Evolutionary conservation across 2,797 vertebrate genomes (phyloP).

Genomic region (Rhinophrynus dorsalis): DNA sequence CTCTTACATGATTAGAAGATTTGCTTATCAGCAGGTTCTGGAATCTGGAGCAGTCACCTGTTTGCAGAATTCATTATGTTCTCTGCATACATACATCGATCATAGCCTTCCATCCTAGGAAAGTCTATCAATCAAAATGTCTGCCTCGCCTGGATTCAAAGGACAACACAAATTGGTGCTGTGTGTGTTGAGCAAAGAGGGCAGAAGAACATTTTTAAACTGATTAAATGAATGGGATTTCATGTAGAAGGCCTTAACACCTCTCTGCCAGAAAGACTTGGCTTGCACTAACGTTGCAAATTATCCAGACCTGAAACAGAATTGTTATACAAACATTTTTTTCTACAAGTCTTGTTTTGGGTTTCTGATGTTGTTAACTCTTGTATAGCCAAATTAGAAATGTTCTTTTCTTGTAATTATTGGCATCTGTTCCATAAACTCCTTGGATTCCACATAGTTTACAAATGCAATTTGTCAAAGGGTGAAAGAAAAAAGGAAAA

Average conservation of each 20-base stretch:
- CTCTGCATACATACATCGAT: conserved; percentile 40
- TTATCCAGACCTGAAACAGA: background rate
- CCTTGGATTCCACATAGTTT: no score
- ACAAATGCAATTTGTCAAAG: no score
- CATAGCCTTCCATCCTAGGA: conserved; percentile 28
- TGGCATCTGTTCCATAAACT: no score
- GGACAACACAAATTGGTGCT: conserved; percentile 48
- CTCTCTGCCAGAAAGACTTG: conserved; percentile 6
- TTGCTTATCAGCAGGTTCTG: conserved; percentile 51
- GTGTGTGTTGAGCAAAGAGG: conserved; percentile 26
- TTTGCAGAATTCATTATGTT: conserved; percentile 50
- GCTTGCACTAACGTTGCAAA: background rate
- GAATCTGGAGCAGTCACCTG: conserved; percentile 48
- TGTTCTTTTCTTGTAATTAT: no score
- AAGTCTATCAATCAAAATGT: conserved; percentile 48
- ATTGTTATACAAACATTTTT: no score
- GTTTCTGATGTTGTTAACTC: no score
- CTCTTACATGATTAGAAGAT: conserved; percentile 56
- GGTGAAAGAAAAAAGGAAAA: no score
- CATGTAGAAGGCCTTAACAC: conserved; percentile 21
- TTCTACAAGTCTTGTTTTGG: no score
- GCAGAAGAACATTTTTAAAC: conserved; percentile 41
- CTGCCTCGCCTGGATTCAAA: conserved; percentile 41
- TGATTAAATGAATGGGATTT: conserved; percentile 39
- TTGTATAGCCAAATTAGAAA: no score